Base-by-base conservation (phyloP, 2,113 vertebrate species). In the Tachuris rubrigastra region DNA sequence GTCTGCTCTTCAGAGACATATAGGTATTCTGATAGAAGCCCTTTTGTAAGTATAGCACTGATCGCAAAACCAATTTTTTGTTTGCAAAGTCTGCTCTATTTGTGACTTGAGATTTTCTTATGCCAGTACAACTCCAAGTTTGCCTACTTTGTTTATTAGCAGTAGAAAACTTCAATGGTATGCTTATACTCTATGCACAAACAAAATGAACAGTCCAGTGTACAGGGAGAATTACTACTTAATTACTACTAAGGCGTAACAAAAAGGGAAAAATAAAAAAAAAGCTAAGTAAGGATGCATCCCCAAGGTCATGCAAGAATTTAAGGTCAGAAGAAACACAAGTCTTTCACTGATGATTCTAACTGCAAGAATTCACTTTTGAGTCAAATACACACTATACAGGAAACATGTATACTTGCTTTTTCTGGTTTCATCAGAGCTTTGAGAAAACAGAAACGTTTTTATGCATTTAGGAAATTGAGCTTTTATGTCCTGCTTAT, bases 1-100 rank as follows among this genome's bases (percentile, higher is more conserved):
- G 25, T 28, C 17, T 63, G 28, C 16, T 60, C 44, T 72, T 72
- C 22, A 78, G 27, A 65, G 21, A 52, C n/a, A 73, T 9, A 49
- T 0, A 67, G 7, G 16, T 39, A 68, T 19, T 67, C 35, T 11
- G 2, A 17, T 37, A 19, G 4, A 42, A 31, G 13, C 3, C 19
- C 2, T 20, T 50, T 14, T 50, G 4, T 30, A 90, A 55, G 10
- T 21, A 73, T 0, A 7, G 8, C 28, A 89, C 9, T 16, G 58
- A 5, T 13, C 66, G 37, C 6, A 73, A 76, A 80, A 75, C 2
- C 15, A 42, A 33, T 21, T 33, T 68, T 60, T 52, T 5, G 1
- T 33, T 49, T 62, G 46, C 22, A 74, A 89, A 77, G 39, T 11
- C 35, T 75, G 9, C 65, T 87, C 33, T 53, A 10, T 12, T 66